Conservation (phyloP, 2,797 vertebrate species). For the Valencia hispanica region DNA sequence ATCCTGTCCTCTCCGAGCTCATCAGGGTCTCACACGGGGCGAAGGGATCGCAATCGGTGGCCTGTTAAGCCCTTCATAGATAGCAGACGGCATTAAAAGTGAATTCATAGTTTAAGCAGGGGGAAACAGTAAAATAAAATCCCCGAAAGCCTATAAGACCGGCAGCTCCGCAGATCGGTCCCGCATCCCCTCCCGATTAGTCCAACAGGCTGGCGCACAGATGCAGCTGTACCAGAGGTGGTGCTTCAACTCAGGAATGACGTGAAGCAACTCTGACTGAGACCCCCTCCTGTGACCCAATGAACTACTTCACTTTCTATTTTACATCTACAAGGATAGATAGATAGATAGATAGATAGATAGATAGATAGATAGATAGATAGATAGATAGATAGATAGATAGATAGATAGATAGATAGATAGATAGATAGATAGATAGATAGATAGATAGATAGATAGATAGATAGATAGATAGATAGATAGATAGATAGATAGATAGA, state of each 20-base stretch:
- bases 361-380: background rate
- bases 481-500: slow-evolving; percentile 1
- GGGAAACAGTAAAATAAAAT: background rate
- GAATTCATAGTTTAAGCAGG: slow-evolving; percentile 24
- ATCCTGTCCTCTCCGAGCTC: slow-evolving; percentile 89
- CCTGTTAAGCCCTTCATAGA: slow-evolving; percentile 12
- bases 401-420: too few relatives aligned
- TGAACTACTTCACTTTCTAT: background rate
- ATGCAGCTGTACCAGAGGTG: slow-evolving; percentile 66
- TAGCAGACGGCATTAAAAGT: background rate
- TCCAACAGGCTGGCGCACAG: slow-evolving; percentile 46
- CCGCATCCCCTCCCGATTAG: slow-evolving; percentile 40
- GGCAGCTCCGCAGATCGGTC: slow-evolving; percentile 22
- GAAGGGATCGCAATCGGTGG: background rate
- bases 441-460: background rate
- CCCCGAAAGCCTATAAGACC: slow-evolving; percentile 1
- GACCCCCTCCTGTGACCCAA: slow-evolving; percentile 20
- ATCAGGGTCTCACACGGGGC: slow-evolving; percentile 63
- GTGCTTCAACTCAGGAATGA: slow-evolving; percentile 63
- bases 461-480: background rate
- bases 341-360: background rate
- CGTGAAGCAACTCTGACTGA: slow-evolving; percentile 36
- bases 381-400: background rate
- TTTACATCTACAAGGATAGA: too few relatives aligned
- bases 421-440: too few relatives aligned